phyloP scores from a whole-genome alignment of 2,888 invertebrate genomes.

The Melipona bicolor region DNA sequence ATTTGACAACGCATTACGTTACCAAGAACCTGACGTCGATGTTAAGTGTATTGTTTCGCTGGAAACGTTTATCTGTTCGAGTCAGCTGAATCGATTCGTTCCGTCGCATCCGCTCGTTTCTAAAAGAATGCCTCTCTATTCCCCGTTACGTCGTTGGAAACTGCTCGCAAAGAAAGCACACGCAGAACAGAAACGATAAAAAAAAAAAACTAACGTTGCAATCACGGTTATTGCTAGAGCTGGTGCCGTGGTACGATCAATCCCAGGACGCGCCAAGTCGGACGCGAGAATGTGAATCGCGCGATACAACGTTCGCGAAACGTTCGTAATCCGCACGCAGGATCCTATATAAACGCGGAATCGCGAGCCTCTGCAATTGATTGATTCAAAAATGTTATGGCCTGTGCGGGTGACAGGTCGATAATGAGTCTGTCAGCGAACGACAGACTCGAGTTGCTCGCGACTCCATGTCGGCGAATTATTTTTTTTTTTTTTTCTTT shows the following conservation, averaged over 20 bases:
- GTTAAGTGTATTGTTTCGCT: not conserved
- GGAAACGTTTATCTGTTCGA: not conserved
- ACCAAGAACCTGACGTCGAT: not conserved
- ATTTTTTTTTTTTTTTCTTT: slow-evolving; percentile 36
- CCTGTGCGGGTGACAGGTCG: slow-evolving; percentile 53
- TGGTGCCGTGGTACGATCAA: not conserved
- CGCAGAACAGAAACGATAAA: not conserved
- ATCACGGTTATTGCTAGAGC: not conserved
- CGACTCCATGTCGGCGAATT: slow-evolving; percentile 35
- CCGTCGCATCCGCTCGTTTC: not conserved
- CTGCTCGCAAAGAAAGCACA: not conserved
- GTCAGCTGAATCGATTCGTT: not conserved
- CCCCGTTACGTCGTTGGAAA: too few relatives aligned
- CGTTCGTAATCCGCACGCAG: slow-evolving; percentile 45
- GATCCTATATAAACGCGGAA: slow-evolving; percentile 30
- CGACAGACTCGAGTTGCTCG: slow-evolving; percentile 25
- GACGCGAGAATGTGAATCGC: slow-evolving; percentile 5
- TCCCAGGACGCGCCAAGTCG: not conserved
- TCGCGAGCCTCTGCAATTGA: slow-evolving; percentile 50
- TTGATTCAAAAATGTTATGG: slow-evolving; percentile 60
- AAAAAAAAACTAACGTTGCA: not conserved
- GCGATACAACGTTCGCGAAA: slow-evolving; percentile 3
- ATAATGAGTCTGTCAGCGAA: slow-evolving; percentile 54
- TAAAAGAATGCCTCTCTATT: not conserved
- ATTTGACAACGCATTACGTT: not conserved